Conservation (phyloP, 2,113 vertebrate genomes). For the Poeciliopsis turrubarensis region DNA sequence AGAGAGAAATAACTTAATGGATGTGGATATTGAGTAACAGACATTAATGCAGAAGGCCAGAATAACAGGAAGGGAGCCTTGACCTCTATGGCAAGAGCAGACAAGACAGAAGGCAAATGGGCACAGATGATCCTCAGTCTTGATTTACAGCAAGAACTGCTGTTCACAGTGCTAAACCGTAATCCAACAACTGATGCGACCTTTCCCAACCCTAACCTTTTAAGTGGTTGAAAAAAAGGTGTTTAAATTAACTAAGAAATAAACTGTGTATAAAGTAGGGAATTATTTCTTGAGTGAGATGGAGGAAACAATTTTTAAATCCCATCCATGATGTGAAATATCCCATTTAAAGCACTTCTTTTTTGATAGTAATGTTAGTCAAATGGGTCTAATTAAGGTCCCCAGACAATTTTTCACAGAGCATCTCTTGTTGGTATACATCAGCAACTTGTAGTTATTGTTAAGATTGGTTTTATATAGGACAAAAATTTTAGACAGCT, state of each 20-base stretch:
- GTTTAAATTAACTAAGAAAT: too few species aligned
- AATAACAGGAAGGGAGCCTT: conserved; percentile 75
- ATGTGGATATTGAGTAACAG: conserved; percentile 65
- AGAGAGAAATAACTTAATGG: conserved; percentile 69
- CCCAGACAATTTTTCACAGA: too few species aligned
- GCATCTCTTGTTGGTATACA: too few species aligned
- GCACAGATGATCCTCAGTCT: conserved; percentile 33
- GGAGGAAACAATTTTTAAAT: conserved; percentile 2
- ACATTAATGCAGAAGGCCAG: conserved; percentile 60
- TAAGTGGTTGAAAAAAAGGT: too few species aligned
- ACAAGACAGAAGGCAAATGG: conserved; percentile 26
- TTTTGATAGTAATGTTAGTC: not conserved
- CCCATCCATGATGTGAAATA: not conserved
- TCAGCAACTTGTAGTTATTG: too few species aligned
- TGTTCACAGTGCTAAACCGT: conserved; percentile 5
- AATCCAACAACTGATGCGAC: not conserved
- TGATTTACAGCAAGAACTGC: conserved; percentile 36
- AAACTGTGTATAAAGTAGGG: too few species aligned
- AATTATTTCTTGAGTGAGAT: too few species aligned
- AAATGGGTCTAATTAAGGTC: too few species aligned
- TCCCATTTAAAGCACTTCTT: not conserved
- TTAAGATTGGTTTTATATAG: too few species aligned
- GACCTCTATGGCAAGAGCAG: conserved; percentile 55
- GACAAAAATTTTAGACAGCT: too few species aligned
- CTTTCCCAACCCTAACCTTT: not conserved